phyloP scores from a whole-genome alignment of 2,113 vertebrate species.

The Raja brachyura region DNA sequence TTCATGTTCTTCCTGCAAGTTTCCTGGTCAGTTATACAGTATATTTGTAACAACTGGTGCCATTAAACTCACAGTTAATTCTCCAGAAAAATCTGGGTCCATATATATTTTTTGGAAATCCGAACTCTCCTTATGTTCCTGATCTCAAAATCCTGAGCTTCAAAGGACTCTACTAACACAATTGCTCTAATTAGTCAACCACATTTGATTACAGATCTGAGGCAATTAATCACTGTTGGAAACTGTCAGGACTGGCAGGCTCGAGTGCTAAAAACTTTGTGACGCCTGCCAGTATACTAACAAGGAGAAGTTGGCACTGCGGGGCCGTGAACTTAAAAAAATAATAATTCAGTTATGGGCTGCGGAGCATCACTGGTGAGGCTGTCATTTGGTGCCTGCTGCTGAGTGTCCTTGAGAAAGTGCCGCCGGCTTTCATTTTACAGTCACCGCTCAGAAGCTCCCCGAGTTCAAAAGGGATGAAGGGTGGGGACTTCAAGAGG shows the following conservation, averaged over 20 bases:
- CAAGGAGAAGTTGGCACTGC: background rate
- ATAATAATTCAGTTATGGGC: no score
- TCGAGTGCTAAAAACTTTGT: background rate
- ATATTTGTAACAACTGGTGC: background rate
- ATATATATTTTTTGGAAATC: background rate
- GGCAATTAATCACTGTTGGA: constrained; percentile 22
- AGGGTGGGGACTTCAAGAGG: background rate
- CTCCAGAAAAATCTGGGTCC: background rate
- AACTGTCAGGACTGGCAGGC: constrained; percentile 9
- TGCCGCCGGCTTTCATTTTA: background rate
- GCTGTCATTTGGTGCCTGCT: background rate
- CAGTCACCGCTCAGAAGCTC: background rate
- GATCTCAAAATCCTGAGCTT: background rate
- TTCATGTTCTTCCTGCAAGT: background rate
- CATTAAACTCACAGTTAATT: background rate
- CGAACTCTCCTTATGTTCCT: background rate
- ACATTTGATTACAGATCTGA: background rate
- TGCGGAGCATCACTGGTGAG: background rate
- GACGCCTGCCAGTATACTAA: background rate
- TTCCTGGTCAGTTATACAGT: background rate
- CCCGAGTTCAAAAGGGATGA: background rate
- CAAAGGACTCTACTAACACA: background rate
- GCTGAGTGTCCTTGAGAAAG: background rate
- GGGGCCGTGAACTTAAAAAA: background rate
- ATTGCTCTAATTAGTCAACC: constrained; percentile 17